Evolutionary conservation across 2,113 vertebrate species (phyloP).

Genomic region (Cochlearius cochlearius): DNA sequence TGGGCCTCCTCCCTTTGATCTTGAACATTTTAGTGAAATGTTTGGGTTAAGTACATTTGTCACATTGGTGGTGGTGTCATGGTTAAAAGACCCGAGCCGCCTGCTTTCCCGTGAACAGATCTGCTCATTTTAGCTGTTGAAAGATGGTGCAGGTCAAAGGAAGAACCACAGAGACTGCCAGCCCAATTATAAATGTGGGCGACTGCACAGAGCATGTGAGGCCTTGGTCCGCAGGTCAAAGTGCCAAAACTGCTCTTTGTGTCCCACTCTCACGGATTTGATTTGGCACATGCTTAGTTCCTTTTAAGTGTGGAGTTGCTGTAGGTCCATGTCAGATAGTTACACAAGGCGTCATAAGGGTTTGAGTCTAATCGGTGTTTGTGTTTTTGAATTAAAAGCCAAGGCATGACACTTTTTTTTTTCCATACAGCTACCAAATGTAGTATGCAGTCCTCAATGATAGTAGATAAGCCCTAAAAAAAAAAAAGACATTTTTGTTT

Average conservation of each 20-base stretch:
- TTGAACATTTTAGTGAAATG: not conserved
- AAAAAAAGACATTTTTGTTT: constrained; percentile 23
- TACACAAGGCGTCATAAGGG: not conserved
- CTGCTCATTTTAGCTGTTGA: not conserved
- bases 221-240: not conserved
- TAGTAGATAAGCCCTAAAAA: not conserved
- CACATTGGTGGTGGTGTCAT: not conserved
- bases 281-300: not conserved
- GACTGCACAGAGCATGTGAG: not conserved
- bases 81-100: not conserved
- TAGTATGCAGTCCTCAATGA: not conserved
- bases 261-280: not conserved
- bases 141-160: not conserved
- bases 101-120: not conserved
- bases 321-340: not conserved
- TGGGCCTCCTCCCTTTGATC: not conserved
- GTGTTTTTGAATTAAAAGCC: not conserved
- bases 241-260: not conserved
- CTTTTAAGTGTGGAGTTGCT: not conserved
- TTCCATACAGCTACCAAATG: not conserved
- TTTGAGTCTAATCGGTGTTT: not conserved
- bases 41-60: not conserved
- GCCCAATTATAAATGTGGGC: not conserved
- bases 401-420: not conserved
- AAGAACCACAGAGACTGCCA: not conserved